Evolutionary conservation across 2,113 vertebrate species (phyloP).

Genomic region (Mormyrus lacerda): DNA sequence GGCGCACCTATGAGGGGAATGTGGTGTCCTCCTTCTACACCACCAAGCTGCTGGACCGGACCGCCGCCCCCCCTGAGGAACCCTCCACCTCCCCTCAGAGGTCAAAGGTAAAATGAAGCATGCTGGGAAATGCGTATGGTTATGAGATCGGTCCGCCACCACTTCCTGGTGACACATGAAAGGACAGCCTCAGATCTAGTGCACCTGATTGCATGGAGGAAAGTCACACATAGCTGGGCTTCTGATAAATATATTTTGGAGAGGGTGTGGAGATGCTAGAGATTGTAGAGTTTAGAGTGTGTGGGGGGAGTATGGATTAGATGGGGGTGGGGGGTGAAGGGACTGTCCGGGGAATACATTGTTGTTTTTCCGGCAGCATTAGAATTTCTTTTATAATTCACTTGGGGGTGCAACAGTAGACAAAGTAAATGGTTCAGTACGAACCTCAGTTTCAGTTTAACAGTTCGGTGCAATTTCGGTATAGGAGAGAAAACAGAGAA

Average conservation of each 20-base stretch:
- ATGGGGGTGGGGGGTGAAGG: neutral
- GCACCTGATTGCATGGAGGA: neutral
- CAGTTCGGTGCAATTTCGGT: neutral
- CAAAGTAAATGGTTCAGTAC: neutral
- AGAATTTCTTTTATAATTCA: neutral
- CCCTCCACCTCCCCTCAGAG: constrained; percentile 84
- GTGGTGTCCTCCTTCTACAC: constrained; percentile 93
- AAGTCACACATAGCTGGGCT: neutral
- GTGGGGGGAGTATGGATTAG: neutral
- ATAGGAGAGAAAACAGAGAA: neutral
- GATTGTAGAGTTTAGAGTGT: neutral
- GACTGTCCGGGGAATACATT: neutral
- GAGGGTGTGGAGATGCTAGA: neutral
- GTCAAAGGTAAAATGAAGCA: constrained; percentile 98
- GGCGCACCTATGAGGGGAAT: constrained; percentile 78
- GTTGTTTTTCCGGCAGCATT: neutral
- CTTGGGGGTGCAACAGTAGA: neutral
- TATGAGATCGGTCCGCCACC: too few relatives aligned
- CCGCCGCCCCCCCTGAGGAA: constrained; percentile 74
- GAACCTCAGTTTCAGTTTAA: neutral
- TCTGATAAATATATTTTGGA: neutral
- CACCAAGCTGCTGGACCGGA: constrained; percentile 89
- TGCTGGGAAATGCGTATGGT: too few relatives aligned
- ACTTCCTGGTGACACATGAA: too few relatives aligned
- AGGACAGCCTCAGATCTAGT: neutral